phyloP scores from a whole-genome alignment of 2,888 invertebrate species.

The Rhagophthalmus giganteus region DNA sequence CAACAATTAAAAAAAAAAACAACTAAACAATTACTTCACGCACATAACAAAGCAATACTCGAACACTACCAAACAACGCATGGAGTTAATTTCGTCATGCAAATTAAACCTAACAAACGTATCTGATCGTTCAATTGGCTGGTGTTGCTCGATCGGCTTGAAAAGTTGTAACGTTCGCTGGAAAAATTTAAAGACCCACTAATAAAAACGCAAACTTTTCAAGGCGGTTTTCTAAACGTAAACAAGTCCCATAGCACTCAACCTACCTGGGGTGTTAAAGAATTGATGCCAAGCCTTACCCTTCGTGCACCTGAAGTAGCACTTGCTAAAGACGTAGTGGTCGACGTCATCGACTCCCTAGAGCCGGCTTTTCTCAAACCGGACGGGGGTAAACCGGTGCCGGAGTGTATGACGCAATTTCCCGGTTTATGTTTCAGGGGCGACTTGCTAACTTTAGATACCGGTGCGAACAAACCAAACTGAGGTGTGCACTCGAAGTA shows the following conservation, averaged over 20 bases:
- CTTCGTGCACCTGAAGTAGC: slow-evolving; percentile 64
- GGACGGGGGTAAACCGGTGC: slow-evolving; percentile 47
- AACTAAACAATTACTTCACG: no score
- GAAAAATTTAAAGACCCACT: no score
- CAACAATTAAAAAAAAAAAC: no score
- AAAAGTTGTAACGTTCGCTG: no score
- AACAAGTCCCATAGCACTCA: slow-evolving; percentile 50
- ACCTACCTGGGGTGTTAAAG: slow-evolving; percentile 68
- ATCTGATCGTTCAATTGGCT: no score
- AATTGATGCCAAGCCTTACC: slow-evolving; percentile 78
- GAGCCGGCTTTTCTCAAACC: slow-evolving; percentile 77
- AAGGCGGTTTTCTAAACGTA: background rate
- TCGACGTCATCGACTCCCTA: slow-evolving; percentile 78
- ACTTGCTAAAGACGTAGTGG: slow-evolving; percentile 58
- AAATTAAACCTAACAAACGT: no score
- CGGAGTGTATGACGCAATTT: slow-evolving; percentile 64
- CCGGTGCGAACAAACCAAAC: slow-evolving; percentile 91
- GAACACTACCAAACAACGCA: no score
- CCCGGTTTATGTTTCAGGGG: slow-evolving; percentile 72
- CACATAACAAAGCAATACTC: no score
- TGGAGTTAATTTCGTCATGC: no score
- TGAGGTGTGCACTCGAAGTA: slow-evolving; percentile 92
- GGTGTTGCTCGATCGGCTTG: no score
- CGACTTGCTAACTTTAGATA: slow-evolving; percentile 85
- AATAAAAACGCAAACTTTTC: background rate